phyloP scores from a whole-genome alignment of 64 coral and sea anemone genomes.

The Astreopora myriophthalma region DNA sequence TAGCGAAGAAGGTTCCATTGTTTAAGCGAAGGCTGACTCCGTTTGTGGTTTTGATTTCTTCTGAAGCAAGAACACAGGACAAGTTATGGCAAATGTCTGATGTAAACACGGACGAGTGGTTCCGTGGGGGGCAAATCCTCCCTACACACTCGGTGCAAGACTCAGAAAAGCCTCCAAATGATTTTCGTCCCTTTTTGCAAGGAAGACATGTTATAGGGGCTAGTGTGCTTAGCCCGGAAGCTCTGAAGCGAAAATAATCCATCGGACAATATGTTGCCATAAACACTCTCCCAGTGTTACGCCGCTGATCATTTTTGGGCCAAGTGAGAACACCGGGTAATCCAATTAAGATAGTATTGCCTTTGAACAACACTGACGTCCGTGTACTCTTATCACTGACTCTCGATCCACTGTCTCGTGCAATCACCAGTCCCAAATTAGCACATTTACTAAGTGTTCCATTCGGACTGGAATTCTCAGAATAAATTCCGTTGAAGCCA shows the following conservation, averaged over 20 bases:
- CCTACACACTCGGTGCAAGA: conserved; percentile 37
- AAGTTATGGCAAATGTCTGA: conserved; percentile 26
- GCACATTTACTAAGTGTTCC: background rate
- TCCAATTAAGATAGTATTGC: conserved; percentile 68
- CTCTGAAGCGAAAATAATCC: conserved; percentile 67
- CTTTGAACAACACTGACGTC: conserved; percentile 54
- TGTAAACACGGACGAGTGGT: background rate
- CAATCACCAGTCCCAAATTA: conserved; percentile 52
- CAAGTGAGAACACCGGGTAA: conserved; percentile 67
- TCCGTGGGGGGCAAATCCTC: conserved; percentile 17
- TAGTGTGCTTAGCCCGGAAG: background rate
- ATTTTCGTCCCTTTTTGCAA: conserved; percentile 70
- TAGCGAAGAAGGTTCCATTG: conserved; percentile 53
- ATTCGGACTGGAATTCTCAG: background rate
- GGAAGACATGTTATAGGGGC: conserved; percentile 37
- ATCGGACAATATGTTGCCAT: conserved; percentile 64
- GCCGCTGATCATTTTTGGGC: conserved; percentile 45
- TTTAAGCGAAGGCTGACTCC: background rate
- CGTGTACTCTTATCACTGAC: background rate
- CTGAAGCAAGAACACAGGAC: conserved; percentile 31
- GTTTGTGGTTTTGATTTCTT: background rate
- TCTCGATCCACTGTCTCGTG: conserved; percentile 17
- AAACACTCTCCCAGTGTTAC: conserved; percentile 71
- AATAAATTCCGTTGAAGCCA: conserved; percentile 53
- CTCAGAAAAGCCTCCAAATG: conserved; percentile 65